These are phyloP conservation scores for Lagodon rhomboides DNA, from an alignment of 2,797 vertebrate genomes.

Conservation along the genomic window DNA sequence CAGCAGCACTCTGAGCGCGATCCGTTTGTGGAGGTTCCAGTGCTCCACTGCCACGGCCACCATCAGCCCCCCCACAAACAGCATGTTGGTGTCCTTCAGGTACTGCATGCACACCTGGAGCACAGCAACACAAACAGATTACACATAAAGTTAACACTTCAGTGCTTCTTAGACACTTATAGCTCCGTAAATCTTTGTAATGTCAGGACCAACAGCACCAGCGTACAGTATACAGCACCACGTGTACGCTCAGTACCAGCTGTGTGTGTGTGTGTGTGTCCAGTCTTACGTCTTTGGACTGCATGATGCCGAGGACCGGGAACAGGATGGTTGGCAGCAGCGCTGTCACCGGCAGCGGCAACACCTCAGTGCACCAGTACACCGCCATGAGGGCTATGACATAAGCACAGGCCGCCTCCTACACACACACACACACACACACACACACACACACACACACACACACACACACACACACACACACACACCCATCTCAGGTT, in stretches of 20 bases:
- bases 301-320: conserved; percentile 91
- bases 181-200: no score
- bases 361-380: conserved; percentile 95
- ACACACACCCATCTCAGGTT: conserved; percentile 33
- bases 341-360: conserved; percentile 92
- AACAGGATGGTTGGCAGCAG: conserved; percentile 92
- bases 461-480: conserved; percentile 44
- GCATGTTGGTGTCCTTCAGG: conserved; percentile 96
- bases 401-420: conserved; percentile 92
- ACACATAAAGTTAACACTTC: neutral
- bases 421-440: conserved; percentile 43
- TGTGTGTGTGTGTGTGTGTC: conserved; percentile 10
- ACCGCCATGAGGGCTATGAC: conserved; percentile 93
- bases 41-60: conserved; percentile 94
- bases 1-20: conserved; percentile 91
- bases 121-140: conserved; percentile 5
- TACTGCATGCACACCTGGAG: conserved; percentile 95
- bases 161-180: neutral
- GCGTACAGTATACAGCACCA: neutral
- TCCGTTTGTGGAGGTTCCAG: conserved; percentile 96
- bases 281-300: conserved; percentile 88
- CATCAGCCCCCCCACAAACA: conserved; percentile 94
- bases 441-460: conserved; percentile 58
- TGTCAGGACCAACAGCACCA: neutral
- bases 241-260: no score